Evolutionary conservation across 2,113 vertebrate species (phyloP).

Genomic region (Pseudorectes ferrugineus): DNA sequence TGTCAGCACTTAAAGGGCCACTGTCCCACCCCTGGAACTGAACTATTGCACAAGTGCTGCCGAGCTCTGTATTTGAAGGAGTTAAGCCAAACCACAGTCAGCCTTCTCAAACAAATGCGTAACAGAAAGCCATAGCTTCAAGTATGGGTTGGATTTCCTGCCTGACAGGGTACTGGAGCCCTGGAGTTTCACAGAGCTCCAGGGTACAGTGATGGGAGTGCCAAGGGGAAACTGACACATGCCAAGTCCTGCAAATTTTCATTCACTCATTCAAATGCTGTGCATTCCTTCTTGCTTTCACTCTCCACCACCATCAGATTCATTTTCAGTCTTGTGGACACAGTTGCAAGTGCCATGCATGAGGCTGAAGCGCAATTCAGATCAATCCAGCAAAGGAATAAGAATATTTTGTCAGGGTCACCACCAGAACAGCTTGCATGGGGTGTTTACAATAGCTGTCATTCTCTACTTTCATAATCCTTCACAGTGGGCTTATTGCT

Average conservation of each 20-base stretch:
- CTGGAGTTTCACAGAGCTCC: neutral
- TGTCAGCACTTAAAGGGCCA: conserved; percentile 22
- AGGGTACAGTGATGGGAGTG: neutral
- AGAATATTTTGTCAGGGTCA: neutral
- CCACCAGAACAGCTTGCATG: neutral
- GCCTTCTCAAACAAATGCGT: neutral
- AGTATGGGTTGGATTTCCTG: neutral
- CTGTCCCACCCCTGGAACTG: neutral
- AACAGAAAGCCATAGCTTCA: neutral
- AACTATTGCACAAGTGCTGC: neutral
- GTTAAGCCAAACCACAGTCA: neutral
- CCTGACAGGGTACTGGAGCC: neutral
- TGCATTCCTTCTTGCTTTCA: neutral
- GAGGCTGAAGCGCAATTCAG: neutral
- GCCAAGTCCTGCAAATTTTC: neutral
- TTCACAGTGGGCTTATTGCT: neutral
- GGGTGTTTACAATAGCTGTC: neutral
- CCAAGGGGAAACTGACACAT: neutral
- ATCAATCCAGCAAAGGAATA: neutral
- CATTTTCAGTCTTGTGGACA: neutral
- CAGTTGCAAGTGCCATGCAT: neutral
- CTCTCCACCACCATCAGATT: neutral
- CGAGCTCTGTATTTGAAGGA: neutral
- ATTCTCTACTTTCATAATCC: neutral
- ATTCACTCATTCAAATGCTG: neutral